phyloP scores from a whole-genome alignment of 2,797 vertebrate genomes.

The Lophotriccus pileatus region DNA sequence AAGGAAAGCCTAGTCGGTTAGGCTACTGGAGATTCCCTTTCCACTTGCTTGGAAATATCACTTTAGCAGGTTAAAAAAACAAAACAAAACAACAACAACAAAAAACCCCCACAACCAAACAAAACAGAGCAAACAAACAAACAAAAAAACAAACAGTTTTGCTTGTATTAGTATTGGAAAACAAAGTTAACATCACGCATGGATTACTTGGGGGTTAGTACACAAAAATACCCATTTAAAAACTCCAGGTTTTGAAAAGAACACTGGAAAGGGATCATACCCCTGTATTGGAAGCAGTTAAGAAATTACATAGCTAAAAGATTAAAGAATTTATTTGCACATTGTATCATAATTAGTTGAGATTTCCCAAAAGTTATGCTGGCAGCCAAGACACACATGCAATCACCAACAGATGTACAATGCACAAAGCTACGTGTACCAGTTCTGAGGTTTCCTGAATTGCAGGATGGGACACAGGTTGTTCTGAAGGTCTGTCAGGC shows the following conservation, averaged over 20 bases:
- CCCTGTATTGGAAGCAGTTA: background rate
- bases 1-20: background rate
- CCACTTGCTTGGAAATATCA: background rate
- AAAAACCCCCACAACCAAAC: background rate
- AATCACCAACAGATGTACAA: background rate
- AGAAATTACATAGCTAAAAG: background rate
- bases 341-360: background rate
- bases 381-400: background rate
- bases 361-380: background rate
- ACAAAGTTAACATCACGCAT: background rate
- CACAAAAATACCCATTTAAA: background rate
- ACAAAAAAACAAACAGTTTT: background rate
- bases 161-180: background rate
- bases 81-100: no score
- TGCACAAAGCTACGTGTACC: background rate
- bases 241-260: background rate
- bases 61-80: background rate
- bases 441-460: constrained; percentile 14
- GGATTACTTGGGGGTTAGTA: background rate
- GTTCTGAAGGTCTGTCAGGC: background rate
- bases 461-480: background rate
- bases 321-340: background rate
- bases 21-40: background rate
- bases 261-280: background rate
- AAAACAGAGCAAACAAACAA: background rate